A percentile compares a stretch with the other conserved stretches of the same genome.
Conservation (phyloP, 1,140 invertebrate genomes). For the Dufourea novaeangliae region DNA sequence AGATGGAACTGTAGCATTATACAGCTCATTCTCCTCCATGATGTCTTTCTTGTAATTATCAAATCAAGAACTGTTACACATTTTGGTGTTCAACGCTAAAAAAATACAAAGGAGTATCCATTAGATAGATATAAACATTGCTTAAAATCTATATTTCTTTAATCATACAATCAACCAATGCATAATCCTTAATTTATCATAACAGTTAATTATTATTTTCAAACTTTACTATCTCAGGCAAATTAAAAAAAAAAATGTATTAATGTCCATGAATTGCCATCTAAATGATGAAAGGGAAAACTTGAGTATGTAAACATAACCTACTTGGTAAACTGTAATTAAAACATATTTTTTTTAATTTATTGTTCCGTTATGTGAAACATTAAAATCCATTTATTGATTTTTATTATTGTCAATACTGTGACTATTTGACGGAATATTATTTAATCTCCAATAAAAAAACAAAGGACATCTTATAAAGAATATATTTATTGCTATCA, state of each 20-base stretch:
- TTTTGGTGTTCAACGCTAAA: slow-evolving; percentile 42
- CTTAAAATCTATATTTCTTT: background rate
- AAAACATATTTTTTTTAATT: slow-evolving; percentile 2
- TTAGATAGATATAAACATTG: background rate
- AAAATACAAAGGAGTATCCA: slow-evolving; percentile 33
- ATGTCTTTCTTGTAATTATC: slow-evolving; percentile 31
- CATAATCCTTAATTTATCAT: background rate
- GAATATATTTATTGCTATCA: background rate
- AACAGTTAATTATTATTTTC: background rate
- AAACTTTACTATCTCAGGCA: background rate
- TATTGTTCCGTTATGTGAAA: background rate
- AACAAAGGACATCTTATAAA: background rate
- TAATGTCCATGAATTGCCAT: background rate
- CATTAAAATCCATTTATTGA: background rate
- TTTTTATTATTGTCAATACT: background rate
- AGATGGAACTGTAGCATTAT: slow-evolving; percentile 71
- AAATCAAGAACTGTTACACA: slow-evolving; percentile 49
- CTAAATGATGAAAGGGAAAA: background rate
- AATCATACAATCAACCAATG: background rate
- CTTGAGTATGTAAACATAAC: slow-evolving; percentile 57
- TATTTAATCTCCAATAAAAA: background rate
- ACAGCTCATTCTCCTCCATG: slow-evolving; percentile 71
- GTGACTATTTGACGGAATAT: slow-evolving; percentile 1
- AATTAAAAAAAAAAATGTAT: background rate
- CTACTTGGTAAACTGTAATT: slow-evolving; percentile 23